Conservation (phyloP, 2,797 vertebrate genomes). For the Lithobates pipiens region DNA sequence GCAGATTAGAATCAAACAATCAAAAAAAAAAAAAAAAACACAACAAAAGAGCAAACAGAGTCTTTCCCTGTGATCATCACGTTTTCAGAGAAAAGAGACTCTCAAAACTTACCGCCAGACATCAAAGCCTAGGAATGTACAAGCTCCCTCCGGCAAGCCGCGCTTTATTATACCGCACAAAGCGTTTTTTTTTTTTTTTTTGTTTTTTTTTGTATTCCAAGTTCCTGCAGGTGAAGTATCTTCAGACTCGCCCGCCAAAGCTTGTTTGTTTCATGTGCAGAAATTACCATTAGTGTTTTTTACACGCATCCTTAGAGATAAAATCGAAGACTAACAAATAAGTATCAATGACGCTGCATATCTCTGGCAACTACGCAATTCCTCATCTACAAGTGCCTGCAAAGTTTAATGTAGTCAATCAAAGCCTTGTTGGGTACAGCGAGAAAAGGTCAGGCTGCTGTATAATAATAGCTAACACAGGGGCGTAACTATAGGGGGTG, state of each 20-base stretch:
- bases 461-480: too few relatives aligned
- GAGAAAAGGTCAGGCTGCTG: too few relatives aligned
- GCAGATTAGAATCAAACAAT: neutral
- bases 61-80: neutral
- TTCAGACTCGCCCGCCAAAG: neutral
- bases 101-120: neutral
- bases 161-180: neutral
- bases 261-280: neutral
- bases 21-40: neutral
- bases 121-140: neutral
- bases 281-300: neutral
- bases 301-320: neutral
- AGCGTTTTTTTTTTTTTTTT: conserved; percentile 2
- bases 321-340: neutral
- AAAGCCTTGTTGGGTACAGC: too few relatives aligned
- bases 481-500: too few relatives aligned
- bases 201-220: neutral
- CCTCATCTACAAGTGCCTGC: too few relatives aligned
- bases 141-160: neutral
- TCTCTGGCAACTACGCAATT: too few relatives aligned
- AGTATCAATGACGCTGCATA: too few relatives aligned
- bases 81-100: neutral
- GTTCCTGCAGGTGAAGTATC: neutral
- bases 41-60: neutral
- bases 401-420: too few relatives aligned